Evolutionary conservation across 1,140 invertebrate species (phyloP), one percentile per base, ranked within the genome.

Genomic region (Lutraria rhynchaena): DNA sequence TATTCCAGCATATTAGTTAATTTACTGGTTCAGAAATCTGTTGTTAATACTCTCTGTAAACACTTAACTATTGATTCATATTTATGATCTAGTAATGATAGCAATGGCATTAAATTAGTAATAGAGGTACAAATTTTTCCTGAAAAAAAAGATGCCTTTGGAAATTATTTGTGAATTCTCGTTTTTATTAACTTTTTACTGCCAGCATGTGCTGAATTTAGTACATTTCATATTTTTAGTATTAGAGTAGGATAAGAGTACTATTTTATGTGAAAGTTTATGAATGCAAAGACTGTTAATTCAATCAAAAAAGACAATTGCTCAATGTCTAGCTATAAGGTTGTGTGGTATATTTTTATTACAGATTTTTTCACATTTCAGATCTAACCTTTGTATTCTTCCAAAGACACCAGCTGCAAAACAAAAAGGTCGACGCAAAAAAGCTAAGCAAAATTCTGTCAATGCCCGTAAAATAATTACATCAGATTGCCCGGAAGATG

Each of bases 391-490:
- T n/a, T 37, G 33, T 35, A 46, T 67, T 13, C 35, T 67, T 13
- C 61, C 61, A 55, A 78, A 78, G 63, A 78, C 75, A 17, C 75
- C 75, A 15, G 29, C 60, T 57, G 63, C 63, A 29, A 67, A 78
- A 57, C 60, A 44, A 31, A 78, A 55, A 29, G 35, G 46, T 41
- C 35, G 73, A 2, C 19, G 35, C 7, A 67, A 31, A 19, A 78
- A 51, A 41, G 37, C 37, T 41, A 41, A 41, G 37, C 37, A 41
- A 41, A 15, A 41, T 41, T 5, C 15, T 7, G 37, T 7, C 15
- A 41, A 5, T 19, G n/a, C 41, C 9, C 63, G 63, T 29, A 3
- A 41, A 31, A 46, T 46, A 15, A 41, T 65, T 11, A 27, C 31
- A 33, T 19, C 31, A 1, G 41, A 51, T 46, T 27, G 31, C 22